Evolutionary conservation across 2,797 vertebrate species (phyloP), one percentile per base, ranked within the genome.

Genomic region (Platalea minor): DNA sequence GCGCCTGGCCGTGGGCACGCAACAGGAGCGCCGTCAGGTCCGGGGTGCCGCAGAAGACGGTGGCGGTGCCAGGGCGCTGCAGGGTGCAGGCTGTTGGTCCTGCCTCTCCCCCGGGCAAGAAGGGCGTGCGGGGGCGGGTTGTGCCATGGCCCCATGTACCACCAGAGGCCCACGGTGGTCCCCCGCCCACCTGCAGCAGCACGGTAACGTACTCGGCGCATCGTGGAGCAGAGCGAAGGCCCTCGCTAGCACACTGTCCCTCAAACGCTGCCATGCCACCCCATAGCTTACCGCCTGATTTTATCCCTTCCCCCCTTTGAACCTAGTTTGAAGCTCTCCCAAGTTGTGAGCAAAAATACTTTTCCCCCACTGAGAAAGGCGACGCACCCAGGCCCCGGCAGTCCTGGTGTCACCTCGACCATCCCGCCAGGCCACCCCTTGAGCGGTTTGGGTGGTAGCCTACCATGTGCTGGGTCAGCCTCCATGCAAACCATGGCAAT

Each of bases 11-110:
- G 45, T 57, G 93, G 24, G 86, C 85, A 54, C 53, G 60, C 1
- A 59, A 70, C 76, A 99, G 95, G 94, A 98, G 96, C 37, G 96
- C 98, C 85, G 85, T 96, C 82, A 98, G 85, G 50, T 97, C 97
- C 92, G 97, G 39, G 95, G 97, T 16, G 97, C 97, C 97, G 50
- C 98, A 98, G 95, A 97, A 98, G 84, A 98, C 79, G 65, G 95
- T 77, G 68, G 98, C 53, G 12, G 98, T 56, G 10, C 4, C 46
- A 43, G 56, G 57, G 31, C 14, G 21, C 59, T 73, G 51, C 3
- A 35, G n/a, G 28, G 17, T 20, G 16, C 11, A 28, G 17, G 17
- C 11, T 15, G 39, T 19, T 1, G 7, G 45, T 21, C 28, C 13
- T 54, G 39, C 45, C 28, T n/a, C 9, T 17, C 39, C 39, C 16